Evolutionary conservation across 1,140 invertebrate species (phyloP).

Genomic region (Bombus breviceps): DNA sequence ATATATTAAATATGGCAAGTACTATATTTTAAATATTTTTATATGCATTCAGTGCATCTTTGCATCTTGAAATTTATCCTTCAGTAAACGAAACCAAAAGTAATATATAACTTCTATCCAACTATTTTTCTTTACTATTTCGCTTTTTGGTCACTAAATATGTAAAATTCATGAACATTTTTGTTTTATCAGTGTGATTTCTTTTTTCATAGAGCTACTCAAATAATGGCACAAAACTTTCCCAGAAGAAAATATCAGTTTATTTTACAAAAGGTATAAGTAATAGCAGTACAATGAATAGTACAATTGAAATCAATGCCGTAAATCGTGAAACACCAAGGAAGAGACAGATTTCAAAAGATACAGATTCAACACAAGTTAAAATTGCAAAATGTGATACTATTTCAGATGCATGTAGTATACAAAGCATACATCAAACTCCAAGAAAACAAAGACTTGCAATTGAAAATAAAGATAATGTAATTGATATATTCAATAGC

Average conservation of each 20-base stretch:
- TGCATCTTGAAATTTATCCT: neutral
- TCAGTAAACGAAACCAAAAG: too few relatives aligned
- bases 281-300: neutral
- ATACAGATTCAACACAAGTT: neutral
- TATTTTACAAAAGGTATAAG: slow-evolving; percentile 30
- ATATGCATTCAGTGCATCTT: neutral
- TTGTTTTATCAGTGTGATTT: neutral
- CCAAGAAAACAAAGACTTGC: neutral
- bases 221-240: neutral
- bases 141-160: neutral
- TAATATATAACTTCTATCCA: neutral
- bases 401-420: too few relatives aligned
- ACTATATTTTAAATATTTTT: neutral
- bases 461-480: neutral
- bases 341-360: slow-evolving; percentile 12
- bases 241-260: slow-evolving; percentile 49
- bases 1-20: too few relatives aligned
- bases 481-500: neutral
- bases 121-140: neutral
- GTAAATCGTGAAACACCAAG: neutral
- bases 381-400: slow-evolving; percentile 6
- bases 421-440: neutral
- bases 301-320: neutral
- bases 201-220: slow-evolving; percentile 4
- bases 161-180: neutral